A percentile compares a stretch with the other conserved stretches of the same genome.
phyloP scores from a whole-genome alignment of 2,888 invertebrate species.

The Embidobia sp. region DNA sequence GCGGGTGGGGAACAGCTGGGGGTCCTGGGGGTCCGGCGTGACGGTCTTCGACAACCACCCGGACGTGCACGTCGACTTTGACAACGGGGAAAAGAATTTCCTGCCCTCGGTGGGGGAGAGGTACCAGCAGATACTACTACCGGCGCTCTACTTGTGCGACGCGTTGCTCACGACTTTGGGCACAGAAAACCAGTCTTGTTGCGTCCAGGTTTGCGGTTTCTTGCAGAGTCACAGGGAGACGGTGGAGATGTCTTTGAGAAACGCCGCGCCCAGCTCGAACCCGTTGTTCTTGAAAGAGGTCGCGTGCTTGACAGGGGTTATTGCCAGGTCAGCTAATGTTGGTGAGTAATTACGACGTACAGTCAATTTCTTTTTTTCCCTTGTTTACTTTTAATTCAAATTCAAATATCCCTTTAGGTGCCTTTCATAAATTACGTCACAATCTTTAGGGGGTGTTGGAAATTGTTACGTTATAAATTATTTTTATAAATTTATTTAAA shows the following conservation, averaged over 20 bases:
- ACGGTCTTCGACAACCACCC: conserved; percentile 88
- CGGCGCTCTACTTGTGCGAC: conserved; percentile 91
- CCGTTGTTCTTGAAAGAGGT: conserved; percentile 88
- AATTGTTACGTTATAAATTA: too few relatives aligned
- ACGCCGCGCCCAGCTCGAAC: conserved; percentile 86
- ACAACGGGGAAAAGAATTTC: conserved; percentile 80
- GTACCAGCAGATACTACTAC: conserved; percentile 92
- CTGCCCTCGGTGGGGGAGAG: conserved; percentile 86
- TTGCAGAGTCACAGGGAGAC: conserved; percentile 91
- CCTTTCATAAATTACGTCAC: too few relatives aligned
- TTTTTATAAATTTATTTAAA: too few relatives aligned
- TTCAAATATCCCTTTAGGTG: too few relatives aligned
- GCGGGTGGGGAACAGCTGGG: conserved; percentile 85
- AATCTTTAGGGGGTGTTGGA: too few relatives aligned
- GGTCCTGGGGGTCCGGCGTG: conserved; percentile 86
- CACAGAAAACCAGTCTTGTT: conserved; percentile 90
- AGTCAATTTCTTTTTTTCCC: not conserved
- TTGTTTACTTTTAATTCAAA: too few relatives aligned
- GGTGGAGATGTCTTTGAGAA: conserved; percentile 89
- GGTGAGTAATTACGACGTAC: conserved; percentile 70
- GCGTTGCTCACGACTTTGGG: conserved; percentile 92
- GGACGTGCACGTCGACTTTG: conserved; percentile 82
- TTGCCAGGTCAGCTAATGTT: conserved; percentile 86
- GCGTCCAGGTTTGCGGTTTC: conserved; percentile 90
- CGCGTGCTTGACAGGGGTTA: conserved; percentile 88